Evolutionary conservation across 2,113 vertebrate genomes (phyloP).

Genomic region (Podarcis muralis): DNA sequence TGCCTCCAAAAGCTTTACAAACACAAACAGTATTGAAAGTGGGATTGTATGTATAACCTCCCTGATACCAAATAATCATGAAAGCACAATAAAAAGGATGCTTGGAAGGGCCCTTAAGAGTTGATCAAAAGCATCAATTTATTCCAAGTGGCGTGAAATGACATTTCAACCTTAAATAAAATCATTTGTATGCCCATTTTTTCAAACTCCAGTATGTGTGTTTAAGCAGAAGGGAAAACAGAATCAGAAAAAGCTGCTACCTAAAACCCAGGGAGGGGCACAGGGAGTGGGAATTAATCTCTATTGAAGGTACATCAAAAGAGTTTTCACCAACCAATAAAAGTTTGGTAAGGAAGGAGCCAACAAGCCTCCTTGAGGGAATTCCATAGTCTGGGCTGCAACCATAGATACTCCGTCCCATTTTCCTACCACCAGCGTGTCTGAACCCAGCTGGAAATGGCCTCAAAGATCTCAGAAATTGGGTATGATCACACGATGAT

Average conservation of each 20-base stretch:
- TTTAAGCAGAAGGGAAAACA: background rate
- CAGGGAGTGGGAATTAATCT: background rate
- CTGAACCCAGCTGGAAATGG: too few relatives aligned
- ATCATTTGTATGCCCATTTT: background rate
- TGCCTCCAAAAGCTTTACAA: too few relatives aligned
- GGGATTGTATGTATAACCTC: too few relatives aligned
- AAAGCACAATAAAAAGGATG: too few relatives aligned
- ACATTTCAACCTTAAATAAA: background rate
- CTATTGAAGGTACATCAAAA: background rate
- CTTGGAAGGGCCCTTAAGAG: background rate
- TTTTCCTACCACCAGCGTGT: too few relatives aligned
- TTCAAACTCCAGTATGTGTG: background rate
- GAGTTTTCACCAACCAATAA: background rate
- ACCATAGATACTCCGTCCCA: background rate
- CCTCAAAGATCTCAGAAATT: too few relatives aligned
- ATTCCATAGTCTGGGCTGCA: background rate
- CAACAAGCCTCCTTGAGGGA: background rate
- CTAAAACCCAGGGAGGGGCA: background rate
- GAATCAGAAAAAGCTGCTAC: background rate
- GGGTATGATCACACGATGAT: too few relatives aligned
- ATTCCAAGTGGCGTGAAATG: background rate
- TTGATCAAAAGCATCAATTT: background rate
- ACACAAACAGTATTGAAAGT: too few relatives aligned
- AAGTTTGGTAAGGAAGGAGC: background rate
- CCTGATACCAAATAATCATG: too few relatives aligned